Evolutionary conservation across 2,888 invertebrate species (phyloP), one percentile per base, ranked within the genome.

Genomic region (Tetragonula carbonaria): DNA sequence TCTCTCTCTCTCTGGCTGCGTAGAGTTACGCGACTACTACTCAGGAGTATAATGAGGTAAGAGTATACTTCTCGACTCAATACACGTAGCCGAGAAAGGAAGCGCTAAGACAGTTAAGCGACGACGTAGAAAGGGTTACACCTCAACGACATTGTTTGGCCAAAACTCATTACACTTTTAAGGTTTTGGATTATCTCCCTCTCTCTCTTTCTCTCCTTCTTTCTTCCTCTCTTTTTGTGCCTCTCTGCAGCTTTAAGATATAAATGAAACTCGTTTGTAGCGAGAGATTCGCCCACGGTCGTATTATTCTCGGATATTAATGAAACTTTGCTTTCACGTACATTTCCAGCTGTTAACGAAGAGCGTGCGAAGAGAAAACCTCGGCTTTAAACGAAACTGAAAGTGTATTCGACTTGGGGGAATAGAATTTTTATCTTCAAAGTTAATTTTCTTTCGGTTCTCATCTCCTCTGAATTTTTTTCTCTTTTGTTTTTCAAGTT

Each of bases 111-210:
- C 18, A 5, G 63, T 65, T 65, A 65, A 51, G 18, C 50, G 18
- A 8, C 50, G 18, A 4, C 68, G 13, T 50, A 51, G 51, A 18
- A 23, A 51, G 18, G 51, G 51, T 68, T 68, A 51, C 68, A n/a
- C 51, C 18, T 28, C 28, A 11, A 2, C 45, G 23, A 16, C 18
- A 0, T 23, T 51, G 33, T 63, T 65, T 65, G 33, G 33, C 0
- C 21, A 11, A 65, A 65, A 65, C 63, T 65, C 28, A 13, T 65
- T 33, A 65, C 21, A 65, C 63, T 33, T 65, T 65, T 65, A 65
- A 33, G 63, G 33, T 65, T 65, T 65, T 63, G 4, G 13, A 11
- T 33, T 33, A 63, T 63, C 33, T 21, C 33, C 1, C 38, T 38
- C 45, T 45, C 45, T 45, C 8, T 11, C 45, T 45, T 8, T 45